Evolutionary conservation across 2,888 invertebrate genomes (phyloP), one percentile per base, ranked within the genome.

Genomic region (Ectemnius cavifrons): DNA sequence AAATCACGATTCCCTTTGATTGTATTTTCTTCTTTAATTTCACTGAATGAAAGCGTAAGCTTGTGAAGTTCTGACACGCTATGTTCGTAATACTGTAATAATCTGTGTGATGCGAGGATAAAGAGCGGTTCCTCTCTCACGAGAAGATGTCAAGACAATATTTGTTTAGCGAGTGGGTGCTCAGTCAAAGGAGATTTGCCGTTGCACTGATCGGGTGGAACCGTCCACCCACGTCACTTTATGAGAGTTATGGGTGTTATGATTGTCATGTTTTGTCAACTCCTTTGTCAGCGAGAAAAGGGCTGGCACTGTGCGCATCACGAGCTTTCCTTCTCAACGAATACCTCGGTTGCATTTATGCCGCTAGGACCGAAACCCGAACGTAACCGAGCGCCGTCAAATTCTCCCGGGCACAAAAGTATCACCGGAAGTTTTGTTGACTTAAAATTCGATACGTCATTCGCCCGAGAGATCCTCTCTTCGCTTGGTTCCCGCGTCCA

Each of bases 231-330:
- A 75, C 84, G 71, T 73, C 79, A 68, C 80, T 86, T 37, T 82
- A 81, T 82, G 82, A 84, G 82, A 82, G 83, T 84, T 82, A 84
- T 78, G 75, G 80, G 75, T 75, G 83, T 84, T 80, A 85, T 87
- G 89, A 90, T 89, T 88, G 90, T 88, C 89, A 86, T 88, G 87
- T 89, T 89, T 88, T 89, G 90, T 89, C 89, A 90, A 90, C 89
- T 89, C 86, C 85, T 87, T 88, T 86, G 81, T 85, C 52, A 47
- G 18, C 23, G 72, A 84, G 85, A 87, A 84, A 85, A 84, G 80
- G 78, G 73, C 70, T 81, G 79, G 77, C 78, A 78, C 64, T 67
- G 67, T 59, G 70, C 61, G 76, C 76, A 80, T 67, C 72, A 71
- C 46, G 64, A 64, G 71, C 60, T 73, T 67, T 66, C 61, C 46